These are phyloP conservation scores for Pelobates fuscus DNA, from an alignment of 2,113 vertebrate genomes.

Conservation along the genomic window DNA sequence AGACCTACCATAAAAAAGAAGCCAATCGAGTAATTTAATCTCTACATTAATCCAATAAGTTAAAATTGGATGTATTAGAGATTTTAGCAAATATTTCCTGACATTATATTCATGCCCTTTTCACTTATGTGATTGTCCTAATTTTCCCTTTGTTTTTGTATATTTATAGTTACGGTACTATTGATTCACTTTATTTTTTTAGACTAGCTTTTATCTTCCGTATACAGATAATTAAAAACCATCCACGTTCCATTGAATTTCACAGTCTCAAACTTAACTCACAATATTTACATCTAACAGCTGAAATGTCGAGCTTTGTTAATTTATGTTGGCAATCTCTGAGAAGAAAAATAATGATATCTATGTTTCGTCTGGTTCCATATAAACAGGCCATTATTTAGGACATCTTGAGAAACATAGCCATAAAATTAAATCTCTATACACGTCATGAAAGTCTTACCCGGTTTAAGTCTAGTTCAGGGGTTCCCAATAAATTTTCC, in stretches of 20 bases:
- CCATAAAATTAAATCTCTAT: too few relatives aligned
- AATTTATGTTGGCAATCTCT: slow-evolving; percentile 8
- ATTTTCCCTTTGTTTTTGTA: background rate
- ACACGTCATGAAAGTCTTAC: too few relatives aligned
- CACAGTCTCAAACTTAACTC: background rate
- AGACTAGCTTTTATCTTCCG: background rate
- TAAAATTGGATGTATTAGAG: too few relatives aligned
- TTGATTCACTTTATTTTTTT: background rate
- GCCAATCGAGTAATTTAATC: too few relatives aligned
- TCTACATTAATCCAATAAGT: too few relatives aligned
- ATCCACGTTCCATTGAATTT: background rate
- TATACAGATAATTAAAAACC: background rate
- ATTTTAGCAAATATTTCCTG: background rate
- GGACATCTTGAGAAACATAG: too few relatives aligned
- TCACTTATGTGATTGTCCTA: background rate
- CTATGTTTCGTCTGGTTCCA: background rate
- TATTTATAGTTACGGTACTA: background rate
- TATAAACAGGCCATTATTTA: too few relatives aligned
- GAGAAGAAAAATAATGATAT: slow-evolving; percentile 1
- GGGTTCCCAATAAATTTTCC: too few relatives aligned
- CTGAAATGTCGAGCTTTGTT: background rate
- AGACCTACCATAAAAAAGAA: too few relatives aligned
- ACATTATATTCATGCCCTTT: background rate
- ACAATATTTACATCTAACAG: slow-evolving; percentile 2
- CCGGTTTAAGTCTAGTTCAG: too few relatives aligned